Conservation (phyloP, 2,888 invertebrate species). For the Aphrophora alni region DNA sequence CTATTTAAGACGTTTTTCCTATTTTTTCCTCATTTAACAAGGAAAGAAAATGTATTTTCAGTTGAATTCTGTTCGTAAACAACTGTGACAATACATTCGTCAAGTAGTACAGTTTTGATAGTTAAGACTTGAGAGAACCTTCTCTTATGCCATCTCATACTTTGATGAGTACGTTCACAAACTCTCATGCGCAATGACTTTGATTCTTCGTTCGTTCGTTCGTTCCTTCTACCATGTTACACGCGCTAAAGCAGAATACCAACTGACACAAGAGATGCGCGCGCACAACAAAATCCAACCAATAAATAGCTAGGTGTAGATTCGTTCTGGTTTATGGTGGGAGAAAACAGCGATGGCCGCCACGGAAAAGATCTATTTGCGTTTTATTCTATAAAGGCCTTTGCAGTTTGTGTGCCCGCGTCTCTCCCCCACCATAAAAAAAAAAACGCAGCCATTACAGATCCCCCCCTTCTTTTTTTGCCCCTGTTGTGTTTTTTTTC, state of each 20-base stretch:
- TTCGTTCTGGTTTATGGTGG: slow-evolving; percentile 21
- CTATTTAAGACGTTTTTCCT: too few relatives aligned
- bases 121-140: too few relatives aligned
- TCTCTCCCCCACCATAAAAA: slow-evolving; percentile 29
- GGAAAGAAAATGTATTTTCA: too few relatives aligned
- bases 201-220: neutral
- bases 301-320: slow-evolving; percentile 26
- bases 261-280: neutral
- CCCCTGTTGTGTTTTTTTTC: neutral
- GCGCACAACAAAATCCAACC: slow-evolving; percentile 2
- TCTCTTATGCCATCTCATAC: neutral
- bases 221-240: neutral
- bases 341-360: slow-evolving; percentile 41
- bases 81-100: too few relatives aligned
- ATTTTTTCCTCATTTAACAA: too few relatives aligned
- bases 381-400: slow-evolving; percentile 39
- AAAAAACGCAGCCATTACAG: slow-evolving; percentile 23
- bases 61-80: too few relatives aligned
- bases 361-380: slow-evolving; percentile 32
- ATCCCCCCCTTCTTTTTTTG: neutral
- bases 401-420: slow-evolving; percentile 14
- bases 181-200: neutral
- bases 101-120: too few relatives aligned
- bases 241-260: neutral
- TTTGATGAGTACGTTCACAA: neutral